Percentiles rank a stretch among this genome's conserved stretches.
Conservation (phyloP, 2,113 vertebrate genomes). For the Myrmecobius fasciatus region DNA sequence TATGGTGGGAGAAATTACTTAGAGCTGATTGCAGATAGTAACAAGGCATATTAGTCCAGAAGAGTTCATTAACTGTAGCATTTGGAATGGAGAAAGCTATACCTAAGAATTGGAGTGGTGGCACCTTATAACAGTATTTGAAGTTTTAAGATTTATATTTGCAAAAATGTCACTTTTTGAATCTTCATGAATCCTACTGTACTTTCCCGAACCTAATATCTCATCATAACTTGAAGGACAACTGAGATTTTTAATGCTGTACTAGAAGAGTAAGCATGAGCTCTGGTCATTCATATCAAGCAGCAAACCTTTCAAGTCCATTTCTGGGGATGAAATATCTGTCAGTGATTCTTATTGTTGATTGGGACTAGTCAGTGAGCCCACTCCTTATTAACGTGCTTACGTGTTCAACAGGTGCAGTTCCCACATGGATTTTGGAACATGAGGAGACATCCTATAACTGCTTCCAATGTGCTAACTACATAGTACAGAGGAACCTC, state of each 20-base stretch:
- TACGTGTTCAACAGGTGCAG: not conserved
- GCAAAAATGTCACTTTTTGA: slow-evolving; percentile 52
- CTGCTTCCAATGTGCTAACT: not conserved
- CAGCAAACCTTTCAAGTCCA: not conserved
- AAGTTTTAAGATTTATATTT: slow-evolving; percentile 57
- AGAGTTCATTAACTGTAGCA: slow-evolving; percentile 73
- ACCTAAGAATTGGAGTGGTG: not conserved
- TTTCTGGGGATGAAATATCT: not conserved
- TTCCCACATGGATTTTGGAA: not conserved
- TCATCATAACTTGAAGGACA: not conserved
- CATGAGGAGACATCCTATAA: not conserved
- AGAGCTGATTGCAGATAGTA: slow-evolving; percentile 53
- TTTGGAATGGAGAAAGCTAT: slow-evolving; percentile 22
- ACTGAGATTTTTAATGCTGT: not conserved
- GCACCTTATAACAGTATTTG: slow-evolving; percentile 16
- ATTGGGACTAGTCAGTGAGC: not conserved
- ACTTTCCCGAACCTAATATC: not conserved
- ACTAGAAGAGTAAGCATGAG: not conserved
- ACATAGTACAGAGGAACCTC: not conserved
- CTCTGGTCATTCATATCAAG: not conserved
- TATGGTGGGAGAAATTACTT: not conserved
- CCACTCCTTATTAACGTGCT: not conserved
- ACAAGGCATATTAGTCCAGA: slow-evolving; percentile 61
- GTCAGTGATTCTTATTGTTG: not conserved
- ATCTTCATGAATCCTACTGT: not conserved